These are phyloP conservation scores for Daktulosphaira vitifoliae DNA, from an alignment of 1,140 invertebrate genomes.

Conservation along the genomic window DNA sequence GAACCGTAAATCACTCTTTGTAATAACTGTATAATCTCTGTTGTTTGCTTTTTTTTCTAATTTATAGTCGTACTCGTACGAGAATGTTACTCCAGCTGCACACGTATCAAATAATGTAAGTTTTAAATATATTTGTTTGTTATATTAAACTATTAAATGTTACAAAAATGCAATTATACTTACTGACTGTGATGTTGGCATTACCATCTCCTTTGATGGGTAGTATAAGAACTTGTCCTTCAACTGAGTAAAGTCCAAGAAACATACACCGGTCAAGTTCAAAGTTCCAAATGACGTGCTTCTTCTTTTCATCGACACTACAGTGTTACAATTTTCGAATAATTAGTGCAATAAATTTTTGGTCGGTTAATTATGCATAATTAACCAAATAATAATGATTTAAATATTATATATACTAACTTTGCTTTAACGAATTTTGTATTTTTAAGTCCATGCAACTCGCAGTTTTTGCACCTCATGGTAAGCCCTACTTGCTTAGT, in stretches of 20 bases:
- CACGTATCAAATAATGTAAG: constrained; percentile 6
- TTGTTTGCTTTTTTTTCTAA: constrained; percentile 37
- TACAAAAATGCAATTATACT: constrained; percentile 43
- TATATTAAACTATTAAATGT: neutral
- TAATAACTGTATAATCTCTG: constrained; percentile 38
- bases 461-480: constrained; percentile 37
- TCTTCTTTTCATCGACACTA: constrained; percentile 38
- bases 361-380: too few relatives aligned
- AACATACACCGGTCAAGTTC: constrained; percentile 46
- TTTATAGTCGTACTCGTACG: constrained; percentile 37
- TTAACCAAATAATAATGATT: too few relatives aligned
- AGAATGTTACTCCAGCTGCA: constrained; percentile 38
- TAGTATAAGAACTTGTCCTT: constrained; percentile 57
- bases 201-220: constrained; percentile 60
- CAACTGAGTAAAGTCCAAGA: constrained; percentile 54
- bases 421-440: constrained; percentile 37
- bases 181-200: constrained; percentile 59
- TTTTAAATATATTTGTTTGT: neutral
- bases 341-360: too few relatives aligned
- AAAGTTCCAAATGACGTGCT: constrained; percentile 38
- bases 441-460: constrained; percentile 38
- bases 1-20: constrained; percentile 37
- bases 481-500: constrained; percentile 39
- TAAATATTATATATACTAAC: too few relatives aligned
- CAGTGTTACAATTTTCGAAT: too few relatives aligned